Percentiles rank a stretch among this genome's conserved stretches.
phyloP scores from a whole-genome alignment of 1,140 invertebrate genomes.

The Nomia melanderi region DNA sequence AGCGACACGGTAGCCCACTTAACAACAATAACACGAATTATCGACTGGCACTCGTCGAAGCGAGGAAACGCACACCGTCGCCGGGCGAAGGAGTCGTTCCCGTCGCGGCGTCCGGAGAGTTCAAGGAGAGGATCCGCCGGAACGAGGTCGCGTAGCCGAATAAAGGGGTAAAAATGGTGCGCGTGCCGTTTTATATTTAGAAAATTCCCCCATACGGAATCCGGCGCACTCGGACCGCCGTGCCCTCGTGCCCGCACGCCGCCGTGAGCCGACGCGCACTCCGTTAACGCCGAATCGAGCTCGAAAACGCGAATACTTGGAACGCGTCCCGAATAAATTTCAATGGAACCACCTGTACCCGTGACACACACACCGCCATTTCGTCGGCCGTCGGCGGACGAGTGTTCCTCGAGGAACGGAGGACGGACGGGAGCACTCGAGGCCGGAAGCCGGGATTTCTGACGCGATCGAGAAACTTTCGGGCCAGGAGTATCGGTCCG shows the following conservation, averaged over 20 bases:
- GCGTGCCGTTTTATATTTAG: slow-evolving; percentile 38
- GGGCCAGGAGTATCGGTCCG: not conserved
- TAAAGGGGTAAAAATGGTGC: slow-evolving; percentile 6
- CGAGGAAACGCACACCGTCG: too few species aligned
- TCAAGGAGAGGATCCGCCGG: not conserved
- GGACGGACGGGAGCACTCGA: not conserved
- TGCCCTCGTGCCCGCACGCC: too few species aligned
- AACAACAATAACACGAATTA: too few species aligned
- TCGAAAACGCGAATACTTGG: too few species aligned
- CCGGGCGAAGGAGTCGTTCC: not conserved
- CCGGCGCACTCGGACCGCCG: not conserved
- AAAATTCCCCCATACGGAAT: slow-evolving; percentile 15
- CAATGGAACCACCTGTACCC: too few species aligned
- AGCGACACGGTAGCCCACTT: too few species aligned
- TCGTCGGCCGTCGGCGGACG: too few species aligned
- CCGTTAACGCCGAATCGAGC: too few species aligned
- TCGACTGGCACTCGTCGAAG: too few species aligned
- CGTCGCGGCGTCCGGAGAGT: not conserved
- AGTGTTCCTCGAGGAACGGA: not conserved
- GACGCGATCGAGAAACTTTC: slow-evolving; percentile 30
- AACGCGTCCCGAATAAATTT: too few species aligned
- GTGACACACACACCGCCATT: too few species aligned
- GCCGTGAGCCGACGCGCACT: too few species aligned
- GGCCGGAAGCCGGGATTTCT: not conserved
- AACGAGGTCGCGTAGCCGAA: slow-evolving; percentile 8